A percentile compares a stretch with the other conserved stretches of the same genome.
Conservation (phyloP, 2,888 invertebrate species). For the Entomobrya multifasciata region DNA sequence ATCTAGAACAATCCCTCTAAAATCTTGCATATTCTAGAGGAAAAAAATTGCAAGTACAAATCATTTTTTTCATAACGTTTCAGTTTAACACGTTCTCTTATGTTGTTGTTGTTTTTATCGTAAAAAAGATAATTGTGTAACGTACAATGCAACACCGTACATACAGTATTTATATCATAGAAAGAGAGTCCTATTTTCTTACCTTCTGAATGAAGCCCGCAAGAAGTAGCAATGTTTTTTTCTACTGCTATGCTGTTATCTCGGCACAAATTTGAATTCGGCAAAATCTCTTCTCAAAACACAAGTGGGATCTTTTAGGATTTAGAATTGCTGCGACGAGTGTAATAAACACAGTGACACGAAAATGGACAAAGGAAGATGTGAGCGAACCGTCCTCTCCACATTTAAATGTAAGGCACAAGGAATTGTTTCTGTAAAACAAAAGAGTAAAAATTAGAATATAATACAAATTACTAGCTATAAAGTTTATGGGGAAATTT, state of each 20-base stretch:
- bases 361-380: too few relatives aligned
- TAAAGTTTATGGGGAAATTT: too few relatives aligned
- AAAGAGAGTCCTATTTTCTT: too few relatives aligned
- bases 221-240: background rate
- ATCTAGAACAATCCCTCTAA: constrained; percentile 15
- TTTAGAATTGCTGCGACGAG: too few relatives aligned
- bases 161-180: too few relatives aligned
- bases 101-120: background rate
- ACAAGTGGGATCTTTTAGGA: constrained; percentile 29
- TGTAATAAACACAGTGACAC: too few relatives aligned
- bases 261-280: constrained; percentile 5
- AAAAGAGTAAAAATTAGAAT: constrained; percentile 1
- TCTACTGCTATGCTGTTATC: background rate
- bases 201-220: constrained; percentile 21
- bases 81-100: constrained; percentile 13
- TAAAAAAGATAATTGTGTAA: constrained; percentile 34
- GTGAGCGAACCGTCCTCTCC: too few relatives aligned
- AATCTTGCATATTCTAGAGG: background rate
- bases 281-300: constrained; percentile 22
- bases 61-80: constrained; percentile 22
- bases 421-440: background rate
- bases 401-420: too few relatives aligned
- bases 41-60: constrained; percentile 10
- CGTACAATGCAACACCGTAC: background rate
- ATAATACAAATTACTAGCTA: too few relatives aligned